Percentiles rank a stretch among this genome's conserved stretches.
Evolutionary conservation across 2,797 vertebrate genomes (phyloP).

Genomic region (Rhabdomys pumilio): DNA sequence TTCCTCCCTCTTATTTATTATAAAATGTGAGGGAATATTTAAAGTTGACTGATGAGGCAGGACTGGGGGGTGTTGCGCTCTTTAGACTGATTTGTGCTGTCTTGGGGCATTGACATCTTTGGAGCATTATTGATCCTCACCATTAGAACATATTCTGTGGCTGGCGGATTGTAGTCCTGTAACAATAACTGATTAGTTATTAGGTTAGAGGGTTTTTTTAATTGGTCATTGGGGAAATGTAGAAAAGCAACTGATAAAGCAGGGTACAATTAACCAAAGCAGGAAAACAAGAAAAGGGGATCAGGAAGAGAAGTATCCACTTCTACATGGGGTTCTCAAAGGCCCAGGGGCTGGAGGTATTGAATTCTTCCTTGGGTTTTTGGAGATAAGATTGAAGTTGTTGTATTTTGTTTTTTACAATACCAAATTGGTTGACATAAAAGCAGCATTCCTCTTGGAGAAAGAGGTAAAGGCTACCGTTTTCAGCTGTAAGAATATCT

Average conservation of each 20-base stretch:
- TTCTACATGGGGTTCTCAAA: background rate
- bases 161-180: background rate
- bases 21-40: background rate
- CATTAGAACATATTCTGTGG: background rate
- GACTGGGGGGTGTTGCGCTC: background rate
- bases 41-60: background rate
- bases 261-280: background rate
- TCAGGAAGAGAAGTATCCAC: background rate
- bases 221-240: background rate
- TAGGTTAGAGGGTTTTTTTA: background rate
- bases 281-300: background rate
- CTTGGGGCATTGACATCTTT: background rate
- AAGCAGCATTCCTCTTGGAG: background rate
- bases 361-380: background rate
- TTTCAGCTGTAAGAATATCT: background rate
- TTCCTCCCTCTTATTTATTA: background rate
- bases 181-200: background rate
- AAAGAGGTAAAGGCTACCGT: background rate
- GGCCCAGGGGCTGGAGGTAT: background rate
- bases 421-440: background rate
- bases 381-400: background rate
- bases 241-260: background rate
- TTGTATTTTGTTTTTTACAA: background rate
- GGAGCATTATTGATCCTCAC: background rate
- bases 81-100: background rate